Conservation (phyloP, 2,888 invertebrate genomes). For the Leuctra nigra region DNA sequence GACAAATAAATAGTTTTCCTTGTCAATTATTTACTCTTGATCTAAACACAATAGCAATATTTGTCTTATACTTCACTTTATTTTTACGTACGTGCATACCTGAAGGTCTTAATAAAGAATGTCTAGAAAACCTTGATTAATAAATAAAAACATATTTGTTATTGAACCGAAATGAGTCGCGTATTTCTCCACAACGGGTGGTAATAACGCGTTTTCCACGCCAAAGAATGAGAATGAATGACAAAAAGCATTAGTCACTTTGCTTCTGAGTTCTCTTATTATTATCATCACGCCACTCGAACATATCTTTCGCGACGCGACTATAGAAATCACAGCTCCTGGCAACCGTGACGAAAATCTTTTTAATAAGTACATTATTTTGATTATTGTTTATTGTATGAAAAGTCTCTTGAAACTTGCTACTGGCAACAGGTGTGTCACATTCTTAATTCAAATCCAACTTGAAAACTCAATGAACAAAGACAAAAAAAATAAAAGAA, state of each 20-base stretch:
- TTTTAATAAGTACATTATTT: slow-evolving; percentile 7
- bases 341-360: slow-evolving; percentile 8
- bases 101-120: too few relatives aligned
- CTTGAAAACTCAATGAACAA: background rate
- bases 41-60: too few relatives aligned
- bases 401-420: background rate
- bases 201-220: background rate
- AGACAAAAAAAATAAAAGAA: slow-evolving; percentile 10
- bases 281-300: background rate
- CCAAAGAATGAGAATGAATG: background rate
- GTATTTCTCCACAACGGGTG: background rate
- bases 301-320: background rate
- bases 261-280: slow-evolving; percentile 6
- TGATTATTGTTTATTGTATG: background rate
- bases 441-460: background rate
- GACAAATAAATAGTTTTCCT: too few relatives aligned
- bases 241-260: slow-evolving; percentile 9
- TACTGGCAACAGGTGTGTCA: slow-evolving; percentile 10
- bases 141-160: background rate
- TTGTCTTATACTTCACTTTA: too few relatives aligned
- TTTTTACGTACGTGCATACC: too few relatives aligned
- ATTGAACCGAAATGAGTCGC: background rate
- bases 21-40: too few relatives aligned
- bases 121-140: background rate
- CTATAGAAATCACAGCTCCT: slow-evolving; percentile 4